These are phyloP conservation scores for Epizoanthus illoricatus DNA, from an alignment of 92 coral and sea anemone species.

Conservation along the genomic window DNA sequence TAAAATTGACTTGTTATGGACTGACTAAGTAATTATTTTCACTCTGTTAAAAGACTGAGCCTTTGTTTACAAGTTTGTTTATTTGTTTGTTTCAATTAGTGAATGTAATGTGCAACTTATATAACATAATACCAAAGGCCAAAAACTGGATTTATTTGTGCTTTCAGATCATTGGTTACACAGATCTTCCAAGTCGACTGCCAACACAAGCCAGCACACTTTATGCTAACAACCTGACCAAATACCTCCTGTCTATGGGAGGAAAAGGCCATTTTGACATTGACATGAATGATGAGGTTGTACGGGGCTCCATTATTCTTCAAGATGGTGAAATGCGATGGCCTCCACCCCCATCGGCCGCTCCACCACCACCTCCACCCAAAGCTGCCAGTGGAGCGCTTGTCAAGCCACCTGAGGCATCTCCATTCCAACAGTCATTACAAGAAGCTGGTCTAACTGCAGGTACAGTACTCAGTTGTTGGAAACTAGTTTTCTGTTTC, in stretches of 20 bases:
- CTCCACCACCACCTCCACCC: slow-evolving; percentile 82
- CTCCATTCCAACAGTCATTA: slow-evolving; percentile 75
- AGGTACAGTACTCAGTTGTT: slow-evolving; percentile 41
- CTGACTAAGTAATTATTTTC: too few relatives aligned
- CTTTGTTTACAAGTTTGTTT: too few relatives aligned
- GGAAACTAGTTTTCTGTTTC: too few relatives aligned
- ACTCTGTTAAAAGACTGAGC: too few relatives aligned
- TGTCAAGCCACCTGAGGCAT: slow-evolving; percentile 86
- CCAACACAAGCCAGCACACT: slow-evolving; percentile 96
- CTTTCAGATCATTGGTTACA: slow-evolving; percentile 86
- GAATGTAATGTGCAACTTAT: not conserved
- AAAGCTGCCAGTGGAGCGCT: slow-evolving; percentile 48
- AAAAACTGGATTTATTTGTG: not conserved
- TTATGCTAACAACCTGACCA: slow-evolving; percentile 94
- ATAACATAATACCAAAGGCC: not conserved
- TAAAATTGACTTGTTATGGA: too few relatives aligned
- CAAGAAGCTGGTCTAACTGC: slow-evolving; percentile 93
- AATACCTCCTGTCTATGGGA: slow-evolving; percentile 94
- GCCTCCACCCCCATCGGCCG: slow-evolving; percentile 86
- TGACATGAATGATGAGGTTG: slow-evolving; percentile 95
- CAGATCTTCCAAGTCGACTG: slow-evolving; percentile 97
- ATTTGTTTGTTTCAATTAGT: not conserved
- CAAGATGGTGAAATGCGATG: slow-evolving; percentile 94
- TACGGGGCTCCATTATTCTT: slow-evolving; percentile 91
- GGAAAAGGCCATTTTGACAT: slow-evolving; percentile 83